Base-by-base conservation (phyloP, 1,140 invertebrate species). In the Drosophila ercepeae region DNA sequence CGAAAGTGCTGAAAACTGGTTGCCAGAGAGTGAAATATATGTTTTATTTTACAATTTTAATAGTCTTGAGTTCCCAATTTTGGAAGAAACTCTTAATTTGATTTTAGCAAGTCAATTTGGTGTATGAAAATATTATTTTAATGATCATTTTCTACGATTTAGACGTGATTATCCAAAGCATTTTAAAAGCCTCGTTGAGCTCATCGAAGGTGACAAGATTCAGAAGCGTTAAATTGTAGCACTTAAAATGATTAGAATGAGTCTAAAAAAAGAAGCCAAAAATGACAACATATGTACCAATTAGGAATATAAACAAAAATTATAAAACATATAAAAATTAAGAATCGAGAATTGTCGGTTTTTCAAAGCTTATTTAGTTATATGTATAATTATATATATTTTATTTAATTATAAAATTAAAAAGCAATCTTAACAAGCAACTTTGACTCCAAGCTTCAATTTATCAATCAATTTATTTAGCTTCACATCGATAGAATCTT, bases 191-290 rank as follows among this genome's bases (percentile, higher is more conserved):
- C 75, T 77, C 58, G 74, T 72, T 77, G 45, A 75, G 51, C 50
- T 53, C 34, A 9, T 32, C 42, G 76, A 81, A 81, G 76, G 77
- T 79, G 65, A 79, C 71, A 79, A 51, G 50, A 71, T 36, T 65
- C 76, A 65, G 34, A 79, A 57, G 77, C 77, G 77, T 79, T 79
- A 81, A 81, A 81, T 81, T 79, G 71, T 75, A 67, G 42, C 55
- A 79, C 57, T 75, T 65, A 61, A 39, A 57, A 19, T 64, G 45
- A 55, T 70, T 70, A 45, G 44, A 75, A 42, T 69, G 58, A 57
- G 11, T 67, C 42, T 36, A 53, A 54, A 54, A 32, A 27, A 23
- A 11, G 11, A 29, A 19, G 8, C 14, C 23, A 27, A n/a, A 65
- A 50, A 29, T 42, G 19, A 34, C 34, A 51, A 52, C 8, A 21